Conservation (phyloP, 2,888 invertebrate genomes). For the Folsomia candida region DNA sequence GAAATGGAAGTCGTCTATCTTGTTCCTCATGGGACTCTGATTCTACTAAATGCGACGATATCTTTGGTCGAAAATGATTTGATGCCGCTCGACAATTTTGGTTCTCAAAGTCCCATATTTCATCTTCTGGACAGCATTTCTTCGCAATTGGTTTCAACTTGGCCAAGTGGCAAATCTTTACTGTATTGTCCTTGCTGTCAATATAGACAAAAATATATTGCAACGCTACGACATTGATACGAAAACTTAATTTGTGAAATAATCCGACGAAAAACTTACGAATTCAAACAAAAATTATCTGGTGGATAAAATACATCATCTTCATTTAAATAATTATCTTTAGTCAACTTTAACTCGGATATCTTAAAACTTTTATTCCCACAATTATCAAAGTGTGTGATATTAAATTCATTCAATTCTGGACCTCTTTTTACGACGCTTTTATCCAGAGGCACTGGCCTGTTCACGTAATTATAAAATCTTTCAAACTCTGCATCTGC, state of each 20-base stretch:
- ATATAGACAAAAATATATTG: not conserved
- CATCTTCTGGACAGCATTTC: conserved; percentile 30
- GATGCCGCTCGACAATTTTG: conserved; percentile 3
- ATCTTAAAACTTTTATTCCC: not conserved
- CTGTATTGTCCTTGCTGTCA: conserved; percentile 8
- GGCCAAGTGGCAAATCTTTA: conserved; percentile 5
- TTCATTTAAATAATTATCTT: conserved; percentile 24
- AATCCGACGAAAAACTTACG: conserved; percentile 5
- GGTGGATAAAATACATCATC: conserved; percentile 20
- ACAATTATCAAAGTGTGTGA: not conserved
- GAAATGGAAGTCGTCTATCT: conserved; percentile 5
- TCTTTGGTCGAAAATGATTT: conserved; percentile 4
- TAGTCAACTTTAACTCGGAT: conserved; percentile 13
- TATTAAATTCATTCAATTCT: no score
- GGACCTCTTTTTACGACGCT: no score
- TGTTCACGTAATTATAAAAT: no score
- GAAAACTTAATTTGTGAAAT: not conserved
- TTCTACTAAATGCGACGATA: not conserved
- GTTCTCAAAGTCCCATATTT: conserved; percentile 2
- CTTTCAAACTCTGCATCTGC: no score
- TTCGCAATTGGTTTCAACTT: conserved; percentile 9
- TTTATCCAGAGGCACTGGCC: no score
- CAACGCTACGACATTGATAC: not conserved
- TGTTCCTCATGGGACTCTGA: not conserved
- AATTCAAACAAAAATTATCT: conserved; percentile 18